phyloP scores from a whole-genome alignment of 1,140 invertebrate species.

The Zaprionus vittiger region DNA sequence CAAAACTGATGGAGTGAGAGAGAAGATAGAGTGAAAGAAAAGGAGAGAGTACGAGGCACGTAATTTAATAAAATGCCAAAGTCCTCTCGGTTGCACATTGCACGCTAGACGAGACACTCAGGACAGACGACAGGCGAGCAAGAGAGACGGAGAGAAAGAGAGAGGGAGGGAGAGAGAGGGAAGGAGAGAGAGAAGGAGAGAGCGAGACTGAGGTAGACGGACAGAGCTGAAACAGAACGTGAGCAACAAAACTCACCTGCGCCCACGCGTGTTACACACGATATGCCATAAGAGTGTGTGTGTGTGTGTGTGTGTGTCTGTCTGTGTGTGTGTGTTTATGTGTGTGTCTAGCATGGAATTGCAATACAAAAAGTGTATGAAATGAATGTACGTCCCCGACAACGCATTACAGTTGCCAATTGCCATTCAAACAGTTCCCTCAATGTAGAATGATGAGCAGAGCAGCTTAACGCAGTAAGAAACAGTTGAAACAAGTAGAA shows the following conservation, averaged over 20 bases:
- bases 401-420: slow-evolving; percentile 25
- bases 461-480: no score
- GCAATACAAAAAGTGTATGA: slow-evolving; percentile 29
- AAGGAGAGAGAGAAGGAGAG: slow-evolving; percentile 4
- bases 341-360: slow-evolving; percentile 21
- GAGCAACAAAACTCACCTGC: slow-evolving; percentile 28
- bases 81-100: slow-evolving; percentile 62
- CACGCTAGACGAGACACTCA: slow-evolving; percentile 37
- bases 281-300: background rate
- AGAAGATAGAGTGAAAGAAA: slow-evolving; percentile 2
- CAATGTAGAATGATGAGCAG: slow-evolving; percentile 27
- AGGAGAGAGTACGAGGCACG: slow-evolving; percentile 47
- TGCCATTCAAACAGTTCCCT: slow-evolving; percentile 21
- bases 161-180: slow-evolving; percentile 8
- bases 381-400: slow-evolving; percentile 22
- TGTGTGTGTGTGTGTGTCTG: background rate
- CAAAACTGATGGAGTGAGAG: slow-evolving; percentile 12
- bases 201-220: slow-evolving; percentile 16
- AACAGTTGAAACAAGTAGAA: no score
- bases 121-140: background rate
- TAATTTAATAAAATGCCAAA: slow-evolving; percentile 78
- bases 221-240: slow-evolving; percentile 21
- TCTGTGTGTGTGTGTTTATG: background rate
- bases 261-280: slow-evolving; percentile 27
- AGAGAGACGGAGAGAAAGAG: slow-evolving; percentile 2